phyloP scores from a whole-genome alignment of 2,888 invertebrate species.

The Ectropis crepuscularia region DNA sequence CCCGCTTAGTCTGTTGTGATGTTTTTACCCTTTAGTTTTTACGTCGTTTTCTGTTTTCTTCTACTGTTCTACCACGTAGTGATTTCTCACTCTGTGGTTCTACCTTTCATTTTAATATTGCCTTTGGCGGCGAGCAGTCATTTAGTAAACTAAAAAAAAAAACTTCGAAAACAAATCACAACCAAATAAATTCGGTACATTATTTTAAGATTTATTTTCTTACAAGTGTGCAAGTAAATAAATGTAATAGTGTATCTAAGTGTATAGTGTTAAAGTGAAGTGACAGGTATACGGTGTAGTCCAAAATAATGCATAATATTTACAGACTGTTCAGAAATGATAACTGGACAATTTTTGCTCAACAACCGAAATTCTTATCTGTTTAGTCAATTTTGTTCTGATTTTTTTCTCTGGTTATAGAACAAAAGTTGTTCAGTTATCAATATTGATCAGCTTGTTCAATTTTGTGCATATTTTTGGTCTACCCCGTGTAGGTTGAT shows the following conservation, averaged over 20 bases:
- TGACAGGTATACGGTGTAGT: conserved; percentile 15
- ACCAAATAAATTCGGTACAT: too few relatives aligned
- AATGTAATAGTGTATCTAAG: too few relatives aligned
- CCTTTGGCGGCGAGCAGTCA: conserved; percentile 10
- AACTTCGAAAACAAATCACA: too few relatives aligned
- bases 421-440: conserved; percentile 32
- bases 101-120: conserved; percentile 11
- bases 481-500: conserved; percentile 9
- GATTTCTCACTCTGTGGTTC: not conserved
- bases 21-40: too few relatives aligned
- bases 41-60: too few relatives aligned
- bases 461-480: conserved; percentile 11
- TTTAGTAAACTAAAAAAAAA: too few relatives aligned
- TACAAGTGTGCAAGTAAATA: too few relatives aligned
- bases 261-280: not conserved
- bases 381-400: not conserved
- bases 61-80: not conserved
- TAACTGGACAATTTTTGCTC: conserved; percentile 26
- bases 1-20: too few relatives aligned
- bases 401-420: conserved; percentile 6
- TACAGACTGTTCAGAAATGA: conserved; percentile 6
- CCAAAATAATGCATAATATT: conserved; percentile 3
- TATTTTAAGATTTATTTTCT: too few relatives aligned
- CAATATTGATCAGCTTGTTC: conserved; percentile 9
- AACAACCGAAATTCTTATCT: not conserved